These are phyloP conservation scores for Rostratula benghalensis DNA, from an alignment of 2,113 vertebrate species.

Conservation along the genomic window DNA sequence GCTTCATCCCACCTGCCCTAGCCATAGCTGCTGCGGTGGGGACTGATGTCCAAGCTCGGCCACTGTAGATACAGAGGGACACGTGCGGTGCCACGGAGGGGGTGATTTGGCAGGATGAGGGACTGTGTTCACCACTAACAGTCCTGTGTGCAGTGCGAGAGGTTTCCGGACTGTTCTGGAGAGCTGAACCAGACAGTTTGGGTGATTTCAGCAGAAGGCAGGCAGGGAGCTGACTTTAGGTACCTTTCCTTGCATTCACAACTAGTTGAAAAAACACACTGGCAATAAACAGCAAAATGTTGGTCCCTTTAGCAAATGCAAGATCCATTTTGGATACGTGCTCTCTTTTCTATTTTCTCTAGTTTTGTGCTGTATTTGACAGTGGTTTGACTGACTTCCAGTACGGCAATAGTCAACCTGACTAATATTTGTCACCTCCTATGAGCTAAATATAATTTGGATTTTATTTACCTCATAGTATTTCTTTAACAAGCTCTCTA, in stretches of 20 bases:
- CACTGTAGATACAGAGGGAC: not conserved
- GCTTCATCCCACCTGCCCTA: not conserved
- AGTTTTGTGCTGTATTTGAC: not conserved
- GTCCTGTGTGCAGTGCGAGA: not conserved
- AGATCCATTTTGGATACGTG: not conserved
- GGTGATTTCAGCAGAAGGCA: not conserved
- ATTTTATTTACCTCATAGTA: conserved; percentile 42
- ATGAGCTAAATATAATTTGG: conserved; percentile 40
- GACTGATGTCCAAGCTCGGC: not conserved
- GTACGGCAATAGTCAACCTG: conserved; percentile 2
- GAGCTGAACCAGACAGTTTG: not conserved
- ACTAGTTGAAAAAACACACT: not conserved
- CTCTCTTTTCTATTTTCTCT: not conserved
- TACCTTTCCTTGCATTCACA: not conserved
- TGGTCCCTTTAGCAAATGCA: not conserved
- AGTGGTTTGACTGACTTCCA: conserved; percentile 28
- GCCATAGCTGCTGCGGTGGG: not conserved
- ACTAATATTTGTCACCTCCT: conserved; percentile 29
- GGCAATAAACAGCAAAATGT: not conserved
- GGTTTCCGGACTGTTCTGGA: not conserved
- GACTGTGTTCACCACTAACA: not conserved
- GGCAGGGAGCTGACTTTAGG: not conserved
- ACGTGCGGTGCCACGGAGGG: accelerated
- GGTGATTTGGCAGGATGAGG: not conserved
- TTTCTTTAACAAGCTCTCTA: conserved; percentile 34